Evolutionary conservation across 2,797 vertebrate species (phyloP).

Genomic region (Perodicticus potto): DNA sequence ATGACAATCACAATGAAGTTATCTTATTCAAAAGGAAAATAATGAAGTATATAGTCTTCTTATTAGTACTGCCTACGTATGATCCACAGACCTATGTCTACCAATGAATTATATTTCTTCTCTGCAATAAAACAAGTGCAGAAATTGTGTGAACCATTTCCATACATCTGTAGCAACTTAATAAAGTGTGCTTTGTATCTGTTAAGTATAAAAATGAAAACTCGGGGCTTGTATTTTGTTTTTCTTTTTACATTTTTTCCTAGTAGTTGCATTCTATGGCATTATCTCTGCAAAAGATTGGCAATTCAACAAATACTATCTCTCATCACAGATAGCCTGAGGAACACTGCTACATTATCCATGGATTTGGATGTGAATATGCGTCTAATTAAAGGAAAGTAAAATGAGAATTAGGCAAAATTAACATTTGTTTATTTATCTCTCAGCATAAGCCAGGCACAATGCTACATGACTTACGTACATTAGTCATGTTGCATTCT

Average conservation of each 20-base stretch:
- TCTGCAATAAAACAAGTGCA: background rate
- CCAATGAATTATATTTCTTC: background rate
- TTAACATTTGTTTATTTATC: background rate
- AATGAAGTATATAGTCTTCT: background rate
- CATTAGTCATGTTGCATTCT: background rate
- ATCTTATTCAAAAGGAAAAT: background rate
- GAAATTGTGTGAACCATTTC: background rate
- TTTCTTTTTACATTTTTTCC: background rate
- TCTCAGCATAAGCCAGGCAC: background rate
- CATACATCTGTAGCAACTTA: background rate
- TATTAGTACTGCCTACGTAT: background rate
- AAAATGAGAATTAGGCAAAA: background rate
- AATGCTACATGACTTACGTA: background rate
- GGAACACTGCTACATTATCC: background rate
- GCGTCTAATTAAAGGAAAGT: background rate
- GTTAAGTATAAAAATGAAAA: constrained; percentile 6
- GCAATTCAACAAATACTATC: background rate
- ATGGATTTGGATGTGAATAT: background rate
- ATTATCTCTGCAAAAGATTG: background rate
- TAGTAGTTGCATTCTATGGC: background rate
- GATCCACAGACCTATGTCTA: background rate
- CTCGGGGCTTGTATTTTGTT: background rate
- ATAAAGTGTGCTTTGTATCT: background rate
- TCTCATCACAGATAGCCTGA: background rate
- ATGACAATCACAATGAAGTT: background rate